Evolutionary conservation across 2,113 vertebrate genomes (phyloP).

Genomic region (Climacteris rufus): DNA sequence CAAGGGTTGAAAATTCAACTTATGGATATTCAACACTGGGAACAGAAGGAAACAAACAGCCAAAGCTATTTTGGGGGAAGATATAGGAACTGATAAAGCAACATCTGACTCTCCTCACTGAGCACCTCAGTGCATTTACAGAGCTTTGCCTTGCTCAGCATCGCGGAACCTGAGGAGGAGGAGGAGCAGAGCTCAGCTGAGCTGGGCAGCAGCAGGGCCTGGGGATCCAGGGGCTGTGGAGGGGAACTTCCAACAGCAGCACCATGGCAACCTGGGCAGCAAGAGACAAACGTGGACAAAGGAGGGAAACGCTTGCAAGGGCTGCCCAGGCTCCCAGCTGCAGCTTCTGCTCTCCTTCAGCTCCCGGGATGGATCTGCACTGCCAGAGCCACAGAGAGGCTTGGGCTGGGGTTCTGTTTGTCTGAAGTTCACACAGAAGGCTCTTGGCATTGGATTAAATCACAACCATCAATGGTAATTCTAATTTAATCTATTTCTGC

Average conservation of each 20-base stretch:
- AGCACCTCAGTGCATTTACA: not conserved
- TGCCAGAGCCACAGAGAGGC: not conserved
- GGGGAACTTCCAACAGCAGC: constrained; percentile 52
- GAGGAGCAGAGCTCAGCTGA: constrained; percentile 56
- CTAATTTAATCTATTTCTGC: not conserved
- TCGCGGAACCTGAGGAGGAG: too few species aligned
- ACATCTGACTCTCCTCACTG: not conserved
- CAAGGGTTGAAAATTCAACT: not conserved
- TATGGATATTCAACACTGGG: not conserved
- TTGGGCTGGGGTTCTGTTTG: not conserved
- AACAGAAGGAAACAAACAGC: not conserved
- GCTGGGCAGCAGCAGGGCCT: constrained; percentile 31
- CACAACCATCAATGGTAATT: not conserved
- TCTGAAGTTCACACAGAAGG: not conserved
- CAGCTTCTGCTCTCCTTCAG: not conserved
- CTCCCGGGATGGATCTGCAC: not conserved
- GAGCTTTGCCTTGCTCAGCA: not conserved
- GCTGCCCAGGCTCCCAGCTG: not conserved
- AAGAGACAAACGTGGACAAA: not conserved
- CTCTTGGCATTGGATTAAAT: not conserved
- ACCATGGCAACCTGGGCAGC: constrained; percentile 67
- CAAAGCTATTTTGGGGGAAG: not conserved
- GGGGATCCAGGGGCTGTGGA: constrained; percentile 53
- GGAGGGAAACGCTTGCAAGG: not conserved
- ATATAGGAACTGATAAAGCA: not conserved